Base-by-base conservation (phyloP, 2,113 vertebrate species). In the Dicentrarchus labrax region DNA sequence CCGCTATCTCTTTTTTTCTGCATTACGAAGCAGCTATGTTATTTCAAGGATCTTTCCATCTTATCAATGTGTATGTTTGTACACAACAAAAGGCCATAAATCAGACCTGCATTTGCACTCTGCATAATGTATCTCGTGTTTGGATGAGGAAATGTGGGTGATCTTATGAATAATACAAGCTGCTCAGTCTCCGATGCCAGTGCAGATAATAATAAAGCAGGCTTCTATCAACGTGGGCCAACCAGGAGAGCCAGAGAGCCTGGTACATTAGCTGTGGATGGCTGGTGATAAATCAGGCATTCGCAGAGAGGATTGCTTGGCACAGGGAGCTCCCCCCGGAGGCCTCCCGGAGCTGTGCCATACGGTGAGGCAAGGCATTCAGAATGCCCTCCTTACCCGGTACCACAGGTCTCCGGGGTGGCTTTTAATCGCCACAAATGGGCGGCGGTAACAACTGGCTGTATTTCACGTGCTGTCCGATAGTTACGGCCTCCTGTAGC, bases 131-230 rank as follows among this genome's bases (percentile, higher is more conserved):
- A 96, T 96, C 94, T 87, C 61, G 51, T 76, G 83, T 89, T 92
- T 78, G 79, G 65, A 87, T 85, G 87, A 86, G 80, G 86, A 95
- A 95, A 96, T 96, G 92, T 90, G 96, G 94, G 93, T 95, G 94
- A 96, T 94, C 96, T 96, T 96, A 98, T 98, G 97, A 98, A 97
- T 98, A 98, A 98, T 97, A 97, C 96, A 97, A 93, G 95, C 91
- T 94, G 87, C 92, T 93, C 88, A 94, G 92, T 94, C 95, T 90
- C 12, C 1, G 94, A 94, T 95, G 96, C 96, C 97, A 86, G 96
- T 95, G 94, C 94, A 93, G 96, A 96, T 97, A 96, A 97, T 97
- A 97, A 97, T 93, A 92, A 93, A 93, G 81, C 83, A 78, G 96
- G 91, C 87, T 87, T 93, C 94, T 93, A 80, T 93, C 95, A 94